Base-by-base conservation (phyloP, 2,888 invertebrate species). In the Clitarchus hookeri region DNA sequence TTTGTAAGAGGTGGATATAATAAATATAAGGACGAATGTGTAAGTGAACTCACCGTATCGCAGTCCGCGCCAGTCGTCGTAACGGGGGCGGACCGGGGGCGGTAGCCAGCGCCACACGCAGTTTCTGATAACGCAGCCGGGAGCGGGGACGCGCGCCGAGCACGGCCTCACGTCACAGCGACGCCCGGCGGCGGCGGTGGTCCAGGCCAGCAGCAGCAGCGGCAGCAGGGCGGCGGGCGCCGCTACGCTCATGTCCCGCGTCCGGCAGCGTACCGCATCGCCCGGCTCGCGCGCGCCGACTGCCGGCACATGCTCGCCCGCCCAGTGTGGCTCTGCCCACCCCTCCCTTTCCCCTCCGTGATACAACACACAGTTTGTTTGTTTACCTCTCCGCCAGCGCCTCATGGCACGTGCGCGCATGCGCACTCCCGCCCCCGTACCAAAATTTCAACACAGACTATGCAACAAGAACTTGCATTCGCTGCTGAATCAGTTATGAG, bases 41-140 rank as follows among this genome's bases (percentile, higher is more conserved):
- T 36, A 36, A 36, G 12, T 12, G 65, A 36, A 79, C 86, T 65
- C 48, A 84, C 84, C 77, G 86, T 84, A 80, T 44, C 82, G 53
- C 54, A 83, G 36, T 16, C 84, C 53, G 25, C 86, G 84, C 84
- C 77, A 80, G 54, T 44, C 84, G 44, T 82, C 86, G 80, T 26
- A 44, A 23, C 82, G 78, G 53, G 53, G 82, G 8, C 11, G 83
- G 83, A 53, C 77, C 36, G 85, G 27, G 25, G 84, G 11, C 84
- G 48, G 23, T 78, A 36, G 16, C 65, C 65, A 65, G 65, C 65
- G 65, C 65, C 65, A 65, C 65, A 65, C 65, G 65, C 65, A 65
- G 65, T 65, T 65, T 23, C 65, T 65, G 65, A 65, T 65, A 23
- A 65, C 65, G 65, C 65, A 65, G 65, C 65, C 65, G 65, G 65